Evolutionary conservation across 1,140 invertebrate genomes (phyloP), one percentile per base, ranked within the genome.

Genomic region (Metaphire vulgaris): DNA sequence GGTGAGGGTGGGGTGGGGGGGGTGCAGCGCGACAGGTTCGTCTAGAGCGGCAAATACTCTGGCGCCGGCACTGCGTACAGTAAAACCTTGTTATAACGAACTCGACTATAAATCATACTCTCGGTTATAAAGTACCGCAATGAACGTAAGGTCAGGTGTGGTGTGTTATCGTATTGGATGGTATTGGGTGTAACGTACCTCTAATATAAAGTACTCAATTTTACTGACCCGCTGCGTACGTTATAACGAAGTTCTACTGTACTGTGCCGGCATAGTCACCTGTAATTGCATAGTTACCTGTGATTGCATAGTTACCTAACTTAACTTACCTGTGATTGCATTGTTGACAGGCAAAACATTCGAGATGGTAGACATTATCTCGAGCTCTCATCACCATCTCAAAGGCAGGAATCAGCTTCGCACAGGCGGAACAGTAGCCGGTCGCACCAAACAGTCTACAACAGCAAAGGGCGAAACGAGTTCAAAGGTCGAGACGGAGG

Each of bases 381-480:
- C 93, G 92, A n/a, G 94, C 95, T 86, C 93, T 89, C 95, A 97
- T 97, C 77, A 97, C 95, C 93, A 97, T 95, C 88, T 97, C 95
- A 87, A 96, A 97, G 67, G 94, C 94, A 26, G 95, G 94, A 84
- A 97, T 97, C 80, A 92, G 91, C 89, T 96, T 95, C 83, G 92
- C 81, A 74, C 85, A 87, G 28, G 93, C 94, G 70, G 94, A 92
- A 86, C 95, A 97, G 85, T 93, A 92, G 74, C 94, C 95, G 2
- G 93, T 96, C 80, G 91, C 92, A 70, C 95, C 95, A 85, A 96
- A 96, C 86, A 97, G 90, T 88, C 95, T 89, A 84, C n/a, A 30
- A 34, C 41, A 56, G 6, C 41, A 21, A 56, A 56, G 21, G 41
- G 21, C 41, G 41, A 56, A 56, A n/a, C n/a, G n/a, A n/a, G n/a